Base-by-base conservation (phyloP, 2,797 vertebrate genomes). In the Ara ararauna region DNA sequence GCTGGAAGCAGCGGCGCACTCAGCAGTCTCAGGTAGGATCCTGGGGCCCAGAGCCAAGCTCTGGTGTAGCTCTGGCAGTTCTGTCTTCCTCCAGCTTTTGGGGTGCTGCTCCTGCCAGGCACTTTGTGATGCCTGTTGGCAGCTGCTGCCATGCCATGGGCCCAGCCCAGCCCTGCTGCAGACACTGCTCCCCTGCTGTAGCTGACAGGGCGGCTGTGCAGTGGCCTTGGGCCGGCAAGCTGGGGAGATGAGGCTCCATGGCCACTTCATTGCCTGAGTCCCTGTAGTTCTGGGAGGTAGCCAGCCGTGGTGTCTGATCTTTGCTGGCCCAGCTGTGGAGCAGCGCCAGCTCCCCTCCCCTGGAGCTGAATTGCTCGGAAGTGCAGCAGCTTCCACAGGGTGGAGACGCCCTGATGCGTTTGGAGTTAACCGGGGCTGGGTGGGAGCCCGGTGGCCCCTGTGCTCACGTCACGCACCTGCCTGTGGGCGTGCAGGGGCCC, bases 1-100 rank as follows among this genome's bases (percentile, higher is more conserved):
- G 92, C 97, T 99, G 87, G 99, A 99, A 91, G 99, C 98, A 2
- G 98, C 98, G 4, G 98, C 99, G 16, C 99, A 99, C 93, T 99
- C 99, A 0, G 98, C 99, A 24, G 99, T 99, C 83, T 98, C 99
- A 98, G 99, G 99, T 99, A 96, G 3, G 94, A 22, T 24, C 21
- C 27, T 2, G 10, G 36, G 40, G 26, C 34, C 10, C 10, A 4
- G 47, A 45, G 38, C 38, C 3, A 2, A 9, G 17, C 60, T 40
- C 9, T 15, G 71, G 6, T 1, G 0, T 5, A 4, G 45, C 73
- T 70, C 48, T 36, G 38, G 12, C 16, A 30, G 44, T 17, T 54
- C 36, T 7, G 10, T 53, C 30, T 47, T 20, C 44, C 40, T 20
- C 5, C 0, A 17, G 29, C 13, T 24, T 19, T 38, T 12, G 0